phyloP scores from a whole-genome alignment of 2,888 invertebrate species.

The Salticus scenicus region DNA sequence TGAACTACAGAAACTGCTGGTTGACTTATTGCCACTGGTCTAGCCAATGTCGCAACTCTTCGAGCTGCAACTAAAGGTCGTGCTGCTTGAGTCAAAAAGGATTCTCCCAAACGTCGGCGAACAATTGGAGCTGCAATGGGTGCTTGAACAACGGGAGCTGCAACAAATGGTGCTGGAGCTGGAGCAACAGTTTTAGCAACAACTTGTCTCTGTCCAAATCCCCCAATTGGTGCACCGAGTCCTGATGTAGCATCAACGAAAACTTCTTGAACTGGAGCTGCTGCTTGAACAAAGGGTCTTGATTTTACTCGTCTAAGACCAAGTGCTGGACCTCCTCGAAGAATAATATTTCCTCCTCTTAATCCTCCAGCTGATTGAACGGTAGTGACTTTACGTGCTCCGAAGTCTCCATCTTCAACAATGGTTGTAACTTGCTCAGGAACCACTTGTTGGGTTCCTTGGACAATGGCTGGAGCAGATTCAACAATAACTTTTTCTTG shows the following conservation, averaged over 20 bases:
- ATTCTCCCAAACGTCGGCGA: slow-evolving; percentile 38
- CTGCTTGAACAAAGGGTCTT: slow-evolving; percentile 12
- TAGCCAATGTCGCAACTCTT: slow-evolving; percentile 13
- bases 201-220: slow-evolving; percentile 53
- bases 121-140: not conserved
- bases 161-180: not conserved
- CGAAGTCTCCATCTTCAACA: slow-evolving; percentile 43
- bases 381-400: slow-evolving; percentile 36
- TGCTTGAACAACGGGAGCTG: not conserved
- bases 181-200: slow-evolving; percentile 25
- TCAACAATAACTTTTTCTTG: slow-evolving; percentile 42
- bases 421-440: slow-evolving; percentile 20
- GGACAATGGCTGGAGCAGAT: slow-evolving; percentile 2
- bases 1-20: slow-evolving; percentile 21
- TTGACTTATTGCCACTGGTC: slow-evolving; percentile 13
- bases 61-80: slow-evolving; percentile 27
- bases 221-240: slow-evolving; percentile 44
- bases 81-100: slow-evolving; percentile 33
- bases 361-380: slow-evolving; percentile 36
- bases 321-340: slow-evolving; percentile 41
- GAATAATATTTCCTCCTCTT: slow-evolving; percentile 45
- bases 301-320: slow-evolving; percentile 47
- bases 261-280: slow-evolving; percentile 7
- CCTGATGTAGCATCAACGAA: slow-evolving; percentile 26
- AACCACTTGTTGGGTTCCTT: slow-evolving; percentile 7